Conservation (phyloP, 2,888 invertebrate species). For the Eilema depressum region DNA sequence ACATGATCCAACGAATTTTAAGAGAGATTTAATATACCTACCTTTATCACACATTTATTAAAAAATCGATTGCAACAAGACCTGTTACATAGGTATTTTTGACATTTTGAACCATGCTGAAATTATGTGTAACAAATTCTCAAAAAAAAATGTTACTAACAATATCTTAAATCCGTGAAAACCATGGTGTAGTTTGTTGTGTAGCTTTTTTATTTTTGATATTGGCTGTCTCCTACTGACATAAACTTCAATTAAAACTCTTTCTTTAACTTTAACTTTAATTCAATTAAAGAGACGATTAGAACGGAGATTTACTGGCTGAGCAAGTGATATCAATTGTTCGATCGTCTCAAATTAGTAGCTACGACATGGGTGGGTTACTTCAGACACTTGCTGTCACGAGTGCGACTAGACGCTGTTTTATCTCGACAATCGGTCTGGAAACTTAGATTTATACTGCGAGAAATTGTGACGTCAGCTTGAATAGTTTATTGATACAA, state of each 20-base stretch:
- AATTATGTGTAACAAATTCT: no score
- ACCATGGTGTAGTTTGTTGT: no score
- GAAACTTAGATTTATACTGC: slow-evolving; percentile 36
- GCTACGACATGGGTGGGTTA: slow-evolving; percentile 37
- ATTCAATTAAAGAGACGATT: slow-evolving; percentile 19
- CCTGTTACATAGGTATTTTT: no score
- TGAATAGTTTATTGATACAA: slow-evolving; percentile 2
- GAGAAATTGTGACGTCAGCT: slow-evolving; percentile 8
- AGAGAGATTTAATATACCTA: no score
- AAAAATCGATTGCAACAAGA: no score
- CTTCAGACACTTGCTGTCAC: slow-evolving; percentile 34
- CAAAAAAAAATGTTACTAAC: no score
- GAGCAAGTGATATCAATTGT: slow-evolving; percentile 24
- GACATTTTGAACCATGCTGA: no score
- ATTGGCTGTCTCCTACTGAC: neutral
- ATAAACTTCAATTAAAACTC: neutral
- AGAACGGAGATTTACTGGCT: slow-evolving; percentile 19
- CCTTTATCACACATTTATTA: no score
- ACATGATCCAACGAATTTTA: no score
- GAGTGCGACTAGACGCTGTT: slow-evolving; percentile 36
- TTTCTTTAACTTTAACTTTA: slow-evolving; percentile 19
- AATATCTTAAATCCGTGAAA: no score
- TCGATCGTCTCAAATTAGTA: slow-evolving; percentile 32
- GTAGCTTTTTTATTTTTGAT: neutral
- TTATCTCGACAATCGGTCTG: slow-evolving; percentile 43